A percentile compares a stretch with the other conserved stretches of the same genome.
Conservation (phyloP, 2,888 invertebrate species). For the Stictocephala bisonia region DNA sequence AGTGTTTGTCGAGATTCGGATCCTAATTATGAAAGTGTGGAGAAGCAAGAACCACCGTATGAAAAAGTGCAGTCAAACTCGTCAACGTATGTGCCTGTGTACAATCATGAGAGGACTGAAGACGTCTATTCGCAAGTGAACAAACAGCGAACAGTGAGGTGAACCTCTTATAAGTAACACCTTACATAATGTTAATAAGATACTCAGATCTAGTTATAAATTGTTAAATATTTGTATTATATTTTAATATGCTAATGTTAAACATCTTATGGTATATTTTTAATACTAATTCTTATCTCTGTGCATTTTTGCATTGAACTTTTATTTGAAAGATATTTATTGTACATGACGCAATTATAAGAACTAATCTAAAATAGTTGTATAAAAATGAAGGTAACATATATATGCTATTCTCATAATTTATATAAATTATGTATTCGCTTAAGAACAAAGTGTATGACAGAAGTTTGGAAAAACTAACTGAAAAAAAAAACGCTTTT, state of each 20-base stretch:
- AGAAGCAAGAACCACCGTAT: conserved; percentile 72
- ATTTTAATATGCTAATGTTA: conserved; percentile 8
- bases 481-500: no score
- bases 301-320: no score
- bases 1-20: conserved; percentile 70
- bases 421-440: no score
- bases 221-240: conserved; percentile 1
- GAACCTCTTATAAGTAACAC: not conserved
- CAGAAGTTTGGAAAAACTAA: no score
- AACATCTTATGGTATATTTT: conserved; percentile 19
- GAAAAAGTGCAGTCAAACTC: conserved; percentile 67
- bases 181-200: not conserved
- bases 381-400: no score
- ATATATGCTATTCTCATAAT: no score
- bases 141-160: conserved; percentile 45
- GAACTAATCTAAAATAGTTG: no score
- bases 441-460: no score
- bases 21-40: conserved; percentile 85
- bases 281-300: conserved; percentile 9
- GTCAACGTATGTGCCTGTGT: conserved; percentile 59
- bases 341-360: no score
- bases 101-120: conserved; percentile 43
- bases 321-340: no score
- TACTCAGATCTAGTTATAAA: not conserved
- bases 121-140: conserved; percentile 51